Evolutionary conservation across 2,113 vertebrate species (phyloP).

Genomic region (Pardalotus punctatus): DNA sequence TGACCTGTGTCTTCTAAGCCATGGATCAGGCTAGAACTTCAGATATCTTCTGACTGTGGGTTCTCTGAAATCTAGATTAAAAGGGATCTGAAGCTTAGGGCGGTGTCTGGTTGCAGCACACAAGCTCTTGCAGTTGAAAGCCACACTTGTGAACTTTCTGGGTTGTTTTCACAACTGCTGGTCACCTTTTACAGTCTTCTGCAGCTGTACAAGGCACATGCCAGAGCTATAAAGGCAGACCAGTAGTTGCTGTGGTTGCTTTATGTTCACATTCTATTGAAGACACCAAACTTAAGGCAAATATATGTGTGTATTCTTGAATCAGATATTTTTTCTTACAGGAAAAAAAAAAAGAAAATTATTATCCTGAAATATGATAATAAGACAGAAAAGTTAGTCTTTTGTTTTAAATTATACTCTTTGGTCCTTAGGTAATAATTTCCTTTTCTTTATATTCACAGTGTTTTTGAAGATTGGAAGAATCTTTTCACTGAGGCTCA

Average conservation of each 20-base stretch:
- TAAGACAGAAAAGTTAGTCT: neutral
- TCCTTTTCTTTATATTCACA: conserved; percentile 40
- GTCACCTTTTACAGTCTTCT: neutral
- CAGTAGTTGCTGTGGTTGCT: neutral
- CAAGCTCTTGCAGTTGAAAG: neutral
- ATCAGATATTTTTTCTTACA: neutral
- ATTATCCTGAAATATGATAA: neutral
- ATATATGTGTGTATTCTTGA: neutral
- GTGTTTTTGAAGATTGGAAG: conserved; percentile 80
- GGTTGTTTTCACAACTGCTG: neutral
- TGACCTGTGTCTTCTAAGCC: neutral
- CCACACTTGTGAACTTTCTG: neutral
- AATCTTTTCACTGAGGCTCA: conserved; percentile 76
- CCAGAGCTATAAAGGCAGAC: neutral
- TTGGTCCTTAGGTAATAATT: neutral
- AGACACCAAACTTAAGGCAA: neutral
- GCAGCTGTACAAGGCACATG: neutral
- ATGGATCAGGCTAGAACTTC: neutral
- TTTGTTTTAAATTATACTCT: neutral
- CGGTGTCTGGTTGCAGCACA: neutral
- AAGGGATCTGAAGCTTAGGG: neutral
- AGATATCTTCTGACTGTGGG: neutral
- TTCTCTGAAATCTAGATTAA: neutral
- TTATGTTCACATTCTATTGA: neutral
- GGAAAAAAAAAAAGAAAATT: neutral